Percentiles rank a stretch among this genome's conserved stretches.
Evolutionary conservation across 2,888 invertebrate species (phyloP).

Genomic region (Atherix ibis): DNA sequence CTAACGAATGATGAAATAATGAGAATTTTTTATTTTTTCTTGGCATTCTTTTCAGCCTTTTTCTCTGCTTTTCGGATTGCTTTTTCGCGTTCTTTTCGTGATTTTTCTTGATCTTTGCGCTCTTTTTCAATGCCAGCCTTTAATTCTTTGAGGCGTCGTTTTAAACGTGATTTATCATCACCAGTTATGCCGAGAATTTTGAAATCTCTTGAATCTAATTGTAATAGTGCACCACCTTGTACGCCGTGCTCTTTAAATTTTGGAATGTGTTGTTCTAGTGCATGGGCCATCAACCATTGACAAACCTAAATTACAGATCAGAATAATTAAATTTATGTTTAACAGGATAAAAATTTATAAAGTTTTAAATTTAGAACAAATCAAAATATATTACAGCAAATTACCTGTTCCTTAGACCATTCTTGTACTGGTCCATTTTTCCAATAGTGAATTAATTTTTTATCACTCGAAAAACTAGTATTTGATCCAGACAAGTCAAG

Average conservation of each 20-base stretch:
- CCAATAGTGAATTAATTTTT: constrained; percentile 47
- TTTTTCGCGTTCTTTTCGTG: constrained; percentile 67
- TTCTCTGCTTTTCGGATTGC: constrained; percentile 75
- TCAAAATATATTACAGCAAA: too few relatives aligned
- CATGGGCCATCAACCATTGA: constrained; percentile 73
- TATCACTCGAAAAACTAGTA: constrained; percentile 46
- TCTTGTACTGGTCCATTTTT: constrained; percentile 55
- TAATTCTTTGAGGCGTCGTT: constrained; percentile 72
- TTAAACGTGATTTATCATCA: constrained; percentile 69
- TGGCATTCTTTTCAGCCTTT: constrained; percentile 50
- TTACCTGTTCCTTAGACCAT: constrained; percentile 64
- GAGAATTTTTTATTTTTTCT: constrained; percentile 46
- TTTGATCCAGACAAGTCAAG: constrained; percentile 41
- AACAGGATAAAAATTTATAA: too few relatives aligned
- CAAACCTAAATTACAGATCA: constrained; percentile 48
- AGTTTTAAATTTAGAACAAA: too few relatives aligned
- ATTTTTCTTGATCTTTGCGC: constrained; percentile 65
- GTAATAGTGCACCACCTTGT: constrained; percentile 68
- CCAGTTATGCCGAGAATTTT: constrained; percentile 68
- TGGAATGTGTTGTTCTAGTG: constrained; percentile 73
- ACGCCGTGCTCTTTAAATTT: constrained; percentile 80
- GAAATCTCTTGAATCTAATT: constrained; percentile 80
- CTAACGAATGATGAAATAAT: too few relatives aligned
- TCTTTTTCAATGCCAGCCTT: constrained; percentile 57
- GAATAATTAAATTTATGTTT: too few relatives aligned